Conservation (phyloP, 2,797 vertebrate species). For the Fratercula arctica region DNA sequence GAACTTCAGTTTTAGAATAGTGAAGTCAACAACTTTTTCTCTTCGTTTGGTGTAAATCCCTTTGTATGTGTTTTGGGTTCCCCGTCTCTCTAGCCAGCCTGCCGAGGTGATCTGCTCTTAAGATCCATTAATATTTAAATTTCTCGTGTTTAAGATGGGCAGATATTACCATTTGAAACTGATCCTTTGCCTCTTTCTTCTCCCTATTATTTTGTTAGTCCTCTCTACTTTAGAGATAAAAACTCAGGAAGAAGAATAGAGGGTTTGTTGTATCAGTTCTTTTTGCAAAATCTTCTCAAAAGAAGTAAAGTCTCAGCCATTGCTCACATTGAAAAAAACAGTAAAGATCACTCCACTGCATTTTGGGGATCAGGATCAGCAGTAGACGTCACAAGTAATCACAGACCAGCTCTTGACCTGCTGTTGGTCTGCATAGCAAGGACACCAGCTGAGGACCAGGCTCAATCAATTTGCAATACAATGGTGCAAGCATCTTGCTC, state of each 20-base stretch:
- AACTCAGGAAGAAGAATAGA: background rate
- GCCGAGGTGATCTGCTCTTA: background rate
- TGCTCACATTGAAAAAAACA: background rate
- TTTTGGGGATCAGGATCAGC: background rate
- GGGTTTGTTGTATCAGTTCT: background rate
- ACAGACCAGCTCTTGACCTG: slow-evolving; percentile 18
- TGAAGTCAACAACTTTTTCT: background rate
- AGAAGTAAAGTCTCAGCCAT: background rate
- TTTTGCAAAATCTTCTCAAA: background rate
- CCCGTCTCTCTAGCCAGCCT: background rate
- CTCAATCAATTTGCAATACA: slow-evolving; percentile 23
- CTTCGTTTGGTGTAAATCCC: background rate
- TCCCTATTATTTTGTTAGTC: background rate
- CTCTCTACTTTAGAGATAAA: background rate
- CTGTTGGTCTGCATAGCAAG: background rate
- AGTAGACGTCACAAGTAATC: background rate
- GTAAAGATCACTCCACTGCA: background rate
- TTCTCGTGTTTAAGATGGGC: background rate
- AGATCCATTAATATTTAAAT: background rate
- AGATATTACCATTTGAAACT: background rate
- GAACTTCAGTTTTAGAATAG: background rate
- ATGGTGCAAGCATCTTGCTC: background rate
- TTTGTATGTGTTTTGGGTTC: background rate
- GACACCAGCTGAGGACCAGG: slow-evolving; percentile 7
- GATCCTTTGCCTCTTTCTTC: background rate